These are phyloP conservation scores for Pseudorhiza aurosa DNA, from an alignment of 30 jellyfish, hydroid and myxozoan species.

Conservation along the genomic window DNA sequence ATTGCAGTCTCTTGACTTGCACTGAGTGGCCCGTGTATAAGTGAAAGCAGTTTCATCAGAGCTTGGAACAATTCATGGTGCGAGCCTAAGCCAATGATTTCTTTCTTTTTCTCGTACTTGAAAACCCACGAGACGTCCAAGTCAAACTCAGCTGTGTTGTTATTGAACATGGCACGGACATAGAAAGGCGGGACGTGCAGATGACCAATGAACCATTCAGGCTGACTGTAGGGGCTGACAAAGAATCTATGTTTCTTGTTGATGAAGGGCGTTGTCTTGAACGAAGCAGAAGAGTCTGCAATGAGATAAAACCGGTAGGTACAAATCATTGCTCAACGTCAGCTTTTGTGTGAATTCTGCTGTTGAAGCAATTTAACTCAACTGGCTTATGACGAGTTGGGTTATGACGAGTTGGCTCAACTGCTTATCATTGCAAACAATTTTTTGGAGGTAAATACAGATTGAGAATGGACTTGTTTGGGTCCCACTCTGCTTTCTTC, in stretches of 20 bases:
- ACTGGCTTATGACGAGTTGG: too few relatives aligned
- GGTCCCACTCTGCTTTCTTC: too few relatives aligned
- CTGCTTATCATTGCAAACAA: too few relatives aligned
- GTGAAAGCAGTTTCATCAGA: constrained; percentile 44
- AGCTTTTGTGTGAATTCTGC: too few relatives aligned
- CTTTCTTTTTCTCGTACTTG: constrained; percentile 32
- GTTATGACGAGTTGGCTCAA: too few relatives aligned
- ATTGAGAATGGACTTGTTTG: too few relatives aligned
- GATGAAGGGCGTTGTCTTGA: constrained; percentile 43
- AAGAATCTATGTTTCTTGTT: constrained; percentile 45
- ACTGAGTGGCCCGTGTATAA: constrained; percentile 52
- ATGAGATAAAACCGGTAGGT: too few relatives aligned
- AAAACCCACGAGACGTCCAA: constrained; percentile 58
- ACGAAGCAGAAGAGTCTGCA: constrained; percentile 71
- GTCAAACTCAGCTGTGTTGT: constrained; percentile 77
- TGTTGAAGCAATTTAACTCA: too few relatives aligned
- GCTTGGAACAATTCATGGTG: constrained; percentile 66
- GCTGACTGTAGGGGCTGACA: constrained; percentile 55
- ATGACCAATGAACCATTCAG: constrained; percentile 75
- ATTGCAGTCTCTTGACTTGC: constrained; percentile 58
- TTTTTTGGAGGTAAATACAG: too few relatives aligned
- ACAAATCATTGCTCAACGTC: too few relatives aligned
- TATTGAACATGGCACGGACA: constrained; percentile 69
- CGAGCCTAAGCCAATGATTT: constrained; percentile 42
- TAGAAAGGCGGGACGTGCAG: constrained; percentile 78